Evolutionary conservation across 23 tunicate genomes (phyloP).

Genomic region (Diplosoma virens): DNA sequence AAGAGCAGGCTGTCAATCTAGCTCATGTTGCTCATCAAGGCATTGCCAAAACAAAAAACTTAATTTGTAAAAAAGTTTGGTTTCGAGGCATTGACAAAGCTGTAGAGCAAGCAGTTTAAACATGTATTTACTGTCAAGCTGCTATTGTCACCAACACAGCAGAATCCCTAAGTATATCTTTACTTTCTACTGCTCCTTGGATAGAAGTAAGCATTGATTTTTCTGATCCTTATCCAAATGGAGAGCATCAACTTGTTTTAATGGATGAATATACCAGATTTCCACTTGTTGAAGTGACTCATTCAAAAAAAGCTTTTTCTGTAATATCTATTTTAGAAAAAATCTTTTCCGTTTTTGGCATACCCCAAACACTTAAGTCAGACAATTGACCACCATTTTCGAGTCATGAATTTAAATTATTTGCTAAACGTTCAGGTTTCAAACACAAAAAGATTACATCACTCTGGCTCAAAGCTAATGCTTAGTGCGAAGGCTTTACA

Average conservation of each 20-base stretch:
- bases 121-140: conserved; percentile 12
- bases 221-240: conserved; percentile 7
- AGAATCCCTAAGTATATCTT: neutral
- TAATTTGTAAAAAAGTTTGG: neutral
- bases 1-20: neutral
- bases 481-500: neutral
- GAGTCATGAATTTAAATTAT: neutral
- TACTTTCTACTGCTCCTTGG: neutral
- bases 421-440: neutral
- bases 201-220: neutral
- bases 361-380: neutral
- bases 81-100: neutral
- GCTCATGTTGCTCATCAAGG: neutral
- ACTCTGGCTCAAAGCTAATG: neutral
- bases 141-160: neutral
- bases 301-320: neutral
- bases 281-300: neutral
- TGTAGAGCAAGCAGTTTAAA: neutral
- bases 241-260: neutral
- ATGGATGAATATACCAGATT: neutral
- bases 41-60: neutral
- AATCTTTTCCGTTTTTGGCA: neutral
- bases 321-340: neutral
- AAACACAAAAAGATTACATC: neutral
- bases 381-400: neutral